phyloP scores from a whole-genome alignment of 2,113 vertebrate genomes.

The Gobius niger region DNA sequence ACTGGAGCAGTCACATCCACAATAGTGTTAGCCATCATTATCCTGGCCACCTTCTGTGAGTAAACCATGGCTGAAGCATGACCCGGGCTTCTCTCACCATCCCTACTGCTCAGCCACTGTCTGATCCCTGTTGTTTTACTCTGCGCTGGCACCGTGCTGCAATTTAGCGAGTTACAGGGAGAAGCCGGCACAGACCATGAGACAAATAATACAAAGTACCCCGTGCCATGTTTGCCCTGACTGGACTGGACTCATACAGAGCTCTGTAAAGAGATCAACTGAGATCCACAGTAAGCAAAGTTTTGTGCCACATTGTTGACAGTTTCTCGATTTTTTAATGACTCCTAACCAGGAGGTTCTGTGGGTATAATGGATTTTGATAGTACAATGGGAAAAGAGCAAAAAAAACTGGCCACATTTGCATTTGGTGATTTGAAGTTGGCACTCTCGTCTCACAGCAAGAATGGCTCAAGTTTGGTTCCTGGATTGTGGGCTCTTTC shows the following conservation, averaged over 20 bases:
- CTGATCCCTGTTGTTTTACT: constrained; percentile 41
- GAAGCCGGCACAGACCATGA: background rate
- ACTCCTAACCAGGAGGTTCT: too few relatives aligned
- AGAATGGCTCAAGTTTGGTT: too few relatives aligned
- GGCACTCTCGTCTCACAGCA: too few relatives aligned
- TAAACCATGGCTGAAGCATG: constrained; percentile 44
- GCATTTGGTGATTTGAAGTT: too few relatives aligned
- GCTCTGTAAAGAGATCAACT: background rate
- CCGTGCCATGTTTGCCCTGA: background rate
- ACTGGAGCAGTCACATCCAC: constrained; percentile 53
- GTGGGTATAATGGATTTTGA: too few relatives aligned
- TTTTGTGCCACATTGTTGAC: too few relatives aligned
- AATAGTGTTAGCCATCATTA: constrained; percentile 68
- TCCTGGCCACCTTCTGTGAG: constrained; percentile 53
- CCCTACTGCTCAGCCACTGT: constrained; percentile 29
- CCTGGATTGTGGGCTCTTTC: too few relatives aligned
- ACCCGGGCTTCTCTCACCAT: constrained; percentile 41
- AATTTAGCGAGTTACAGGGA: background rate
- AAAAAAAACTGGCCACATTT: too few relatives aligned
- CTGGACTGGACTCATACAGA: background rate
- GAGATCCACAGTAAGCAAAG: background rate
- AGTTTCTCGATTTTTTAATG: too few relatives aligned
- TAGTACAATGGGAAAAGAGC: too few relatives aligned
- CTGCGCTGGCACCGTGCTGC: constrained; percentile 19
- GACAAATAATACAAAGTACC: background rate